Conservation (phyloP, 2,888 invertebrate species). For the Automeris io region DNA sequence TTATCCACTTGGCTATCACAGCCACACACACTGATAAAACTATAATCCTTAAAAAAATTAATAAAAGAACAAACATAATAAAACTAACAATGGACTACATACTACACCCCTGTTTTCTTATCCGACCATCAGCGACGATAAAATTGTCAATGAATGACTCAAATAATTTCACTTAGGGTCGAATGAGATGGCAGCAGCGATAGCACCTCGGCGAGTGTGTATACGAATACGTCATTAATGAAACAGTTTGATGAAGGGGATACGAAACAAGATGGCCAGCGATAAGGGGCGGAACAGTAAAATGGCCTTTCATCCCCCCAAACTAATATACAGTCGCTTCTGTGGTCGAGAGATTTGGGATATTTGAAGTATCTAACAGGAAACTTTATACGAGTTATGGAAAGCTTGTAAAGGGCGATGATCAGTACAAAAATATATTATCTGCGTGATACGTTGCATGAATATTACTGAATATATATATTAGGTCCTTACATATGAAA, state of each 20-base stretch:
- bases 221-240: constrained; percentile 67
- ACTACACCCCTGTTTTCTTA: constrained; percentile 12
- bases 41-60: background rate
- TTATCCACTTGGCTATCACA: too few species aligned
- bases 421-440: too few species aligned
- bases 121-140: constrained; percentile 18
- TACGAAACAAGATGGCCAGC: constrained; percentile 20
- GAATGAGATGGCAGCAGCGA: constrained; percentile 29
- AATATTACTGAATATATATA: too few species aligned
- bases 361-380: background rate
- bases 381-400: background rate
- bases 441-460: too few species aligned
- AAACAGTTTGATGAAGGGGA: constrained; percentile 55
- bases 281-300: constrained; percentile 26
- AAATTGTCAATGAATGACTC: constrained; percentile 30
- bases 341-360: background rate
- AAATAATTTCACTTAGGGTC: constrained; percentile 30
- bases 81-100: constrained; percentile 7
- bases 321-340: background rate
- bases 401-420: too few species aligned
- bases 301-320: constrained; percentile 14
- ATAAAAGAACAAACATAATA: background rate
- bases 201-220: constrained; percentile 20
- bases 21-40: too few species aligned
- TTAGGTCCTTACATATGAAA: too few species aligned